Evolutionary conservation across 2,888 invertebrate species (phyloP).

Genomic region (Unio delphinus): DNA sequence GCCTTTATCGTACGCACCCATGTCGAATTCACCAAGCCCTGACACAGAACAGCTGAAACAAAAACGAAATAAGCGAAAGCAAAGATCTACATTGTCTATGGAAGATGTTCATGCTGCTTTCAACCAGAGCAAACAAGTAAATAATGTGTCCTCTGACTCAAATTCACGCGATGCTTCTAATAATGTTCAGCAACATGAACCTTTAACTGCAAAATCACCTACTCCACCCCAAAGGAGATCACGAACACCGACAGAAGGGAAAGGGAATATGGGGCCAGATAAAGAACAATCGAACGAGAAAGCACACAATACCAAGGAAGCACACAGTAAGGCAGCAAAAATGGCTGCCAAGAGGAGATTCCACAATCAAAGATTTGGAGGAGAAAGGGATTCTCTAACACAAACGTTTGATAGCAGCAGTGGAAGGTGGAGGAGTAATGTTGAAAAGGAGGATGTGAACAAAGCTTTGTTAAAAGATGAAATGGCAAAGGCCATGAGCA

Average conservation of each 20-base stretch:
- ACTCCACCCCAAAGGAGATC: conserved; percentile 23
- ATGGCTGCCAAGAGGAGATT: conserved; percentile 60
- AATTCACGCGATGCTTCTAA: background rate
- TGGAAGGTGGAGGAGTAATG: conserved; percentile 58
- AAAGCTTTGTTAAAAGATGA: conserved; percentile 54
- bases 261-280: conserved; percentile 1
- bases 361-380: conserved; percentile 53
- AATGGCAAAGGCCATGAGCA: conserved; percentile 53
- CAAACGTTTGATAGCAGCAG: conserved; percentile 33
- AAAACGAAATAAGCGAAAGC: conserved; percentile 53
- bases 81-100: conserved; percentile 51
- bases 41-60: conserved; percentile 51
- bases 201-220: conserved; percentile 28
- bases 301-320: conserved; percentile 21
- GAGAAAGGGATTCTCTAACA: conserved; percentile 47
- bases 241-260: conserved; percentile 5
- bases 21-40: conserved; percentile 1
- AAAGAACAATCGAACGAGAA: conserved; percentile 7
- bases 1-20: background rate
- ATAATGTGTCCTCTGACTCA: background rate
- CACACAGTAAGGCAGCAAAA: conserved; percentile 52
- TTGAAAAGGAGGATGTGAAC: conserved; percentile 58
- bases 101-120: conserved; percentile 61
- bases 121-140: conserved; percentile 14
- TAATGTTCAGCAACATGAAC: conserved; percentile 2